Conservation (phyloP, 2,797 vertebrate species). For the Gastrophryne carolinensis region DNA sequence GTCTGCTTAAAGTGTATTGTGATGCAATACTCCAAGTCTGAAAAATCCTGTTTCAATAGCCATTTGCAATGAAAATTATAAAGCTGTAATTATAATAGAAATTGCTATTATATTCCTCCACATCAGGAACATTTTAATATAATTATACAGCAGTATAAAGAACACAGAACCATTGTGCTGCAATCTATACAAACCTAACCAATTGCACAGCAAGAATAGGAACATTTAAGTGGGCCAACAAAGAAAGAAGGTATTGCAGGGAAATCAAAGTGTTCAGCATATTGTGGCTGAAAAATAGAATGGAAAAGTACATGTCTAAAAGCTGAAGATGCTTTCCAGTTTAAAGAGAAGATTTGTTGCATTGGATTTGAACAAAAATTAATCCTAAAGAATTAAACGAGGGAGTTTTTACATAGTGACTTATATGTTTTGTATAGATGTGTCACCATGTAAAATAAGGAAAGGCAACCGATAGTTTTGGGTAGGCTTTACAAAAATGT, state of each 20-base stretch:
- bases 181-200: conserved; percentile 40
- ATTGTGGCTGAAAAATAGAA: conserved; percentile 8
- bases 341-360: not conserved
- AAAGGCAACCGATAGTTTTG: too few species aligned
- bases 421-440: too few species aligned
- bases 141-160: conserved; percentile 46
- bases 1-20: conserved; percentile 1
- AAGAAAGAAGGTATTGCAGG: conserved; percentile 20
- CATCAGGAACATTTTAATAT: conserved; percentile 40
- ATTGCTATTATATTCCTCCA: conserved; percentile 37
- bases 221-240: conserved; percentile 17
- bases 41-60: conserved; percentile 28
- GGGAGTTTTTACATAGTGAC: too few species aligned
- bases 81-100: conserved; percentile 48
- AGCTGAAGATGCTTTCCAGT: not conserved
- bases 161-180: conserved; percentile 22
- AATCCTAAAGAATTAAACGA: not conserved
- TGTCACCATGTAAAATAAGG: too few species aligned
- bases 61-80: conserved; percentile 35
- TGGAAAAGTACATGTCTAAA: conserved; percentile 24
- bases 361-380: not conserved
- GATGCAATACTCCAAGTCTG: not conserved
- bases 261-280: conserved; percentile 31
- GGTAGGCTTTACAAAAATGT: too few species aligned
- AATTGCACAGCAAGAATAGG: conserved; percentile 19